Base-by-base conservation (phyloP, 2,797 vertebrate species). In the Acanthornis magna region DNA sequence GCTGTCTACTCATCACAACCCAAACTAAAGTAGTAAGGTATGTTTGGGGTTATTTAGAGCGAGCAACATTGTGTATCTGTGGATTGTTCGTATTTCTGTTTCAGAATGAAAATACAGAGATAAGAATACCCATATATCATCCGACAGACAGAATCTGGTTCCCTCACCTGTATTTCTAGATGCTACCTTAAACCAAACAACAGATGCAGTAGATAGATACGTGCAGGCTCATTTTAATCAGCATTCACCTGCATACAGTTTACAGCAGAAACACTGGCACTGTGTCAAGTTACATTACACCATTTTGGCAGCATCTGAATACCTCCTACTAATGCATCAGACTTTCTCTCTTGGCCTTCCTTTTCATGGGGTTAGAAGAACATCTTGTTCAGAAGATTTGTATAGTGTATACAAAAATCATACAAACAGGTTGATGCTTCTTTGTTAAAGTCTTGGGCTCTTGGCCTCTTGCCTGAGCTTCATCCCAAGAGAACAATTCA, bases 321-420 rank as follows among this genome's bases (percentile, higher is more conserved):
- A 30, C 80, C 80, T 90, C 87, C 82, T 65, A 89, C 78, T 48
- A 80, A 15, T 19, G 42, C 87, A 91, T 74, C 90, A 79, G 54
- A 45, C 70, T 92, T 84, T 91, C 76, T 82, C 76, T 80, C 66
- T 51, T 81, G 85, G 53, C 94, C 90, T 91, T 95, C 58, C 73
- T 91, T 86, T 91, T 73, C 29, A 62, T 17, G 75, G 71, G 73
- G 71, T 85, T 76, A 94, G 83, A 70, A 89, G 63, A 93, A 92
- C 92, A 93, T 74, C 75, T 89, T 89, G 95, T 96, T 67, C 94
- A 83, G 84, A 76, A 89, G 36, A 74, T 85, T 85, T 91, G 45
- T 77, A 83, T 19, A 50, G 91, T 11, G 61, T 67, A 61, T 61
- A 92, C 63, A 79, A 89, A 92, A 82, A 71, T 58, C 74, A 87